A percentile compares a stretch with the other conserved stretches of the same genome.
Evolutionary conservation across 2,888 invertebrate species (phyloP).

Genomic region (Drosophila anceps): DNA sequence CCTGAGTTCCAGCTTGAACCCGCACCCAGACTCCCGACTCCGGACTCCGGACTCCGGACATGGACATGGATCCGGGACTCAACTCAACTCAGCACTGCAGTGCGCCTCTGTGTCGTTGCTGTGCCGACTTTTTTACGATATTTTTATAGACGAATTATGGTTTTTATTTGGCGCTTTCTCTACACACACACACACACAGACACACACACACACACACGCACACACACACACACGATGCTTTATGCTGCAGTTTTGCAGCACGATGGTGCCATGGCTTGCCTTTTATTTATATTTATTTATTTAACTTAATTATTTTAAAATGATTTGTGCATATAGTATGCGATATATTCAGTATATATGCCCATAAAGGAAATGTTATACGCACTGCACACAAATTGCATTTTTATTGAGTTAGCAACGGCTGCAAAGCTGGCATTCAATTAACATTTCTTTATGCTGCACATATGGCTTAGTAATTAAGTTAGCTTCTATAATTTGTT

Average conservation of each 20-base stretch:
- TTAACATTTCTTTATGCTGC: slow-evolving; percentile 64
- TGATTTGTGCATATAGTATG: slow-evolving; percentile 60
- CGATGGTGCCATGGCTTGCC: slow-evolving; percentile 1
- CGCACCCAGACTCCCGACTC: slow-evolving; percentile 1
- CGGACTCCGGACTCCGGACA: slow-evolving; percentile 6
- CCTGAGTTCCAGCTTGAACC: slow-evolving; percentile 17
- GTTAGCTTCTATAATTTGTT: slow-evolving; percentile 59
- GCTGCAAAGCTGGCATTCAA: slow-evolving; percentile 60
- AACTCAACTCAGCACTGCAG: slow-evolving; percentile 12
- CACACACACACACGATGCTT: slow-evolving; percentile 43
- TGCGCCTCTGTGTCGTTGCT: slow-evolving; percentile 39
- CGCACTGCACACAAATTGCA: slow-evolving; percentile 63
- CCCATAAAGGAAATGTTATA: slow-evolving; percentile 30
- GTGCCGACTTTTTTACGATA: slow-evolving; percentile 71
- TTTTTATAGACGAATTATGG: slow-evolving; percentile 80
- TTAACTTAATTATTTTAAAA: slow-evolving; percentile 77
- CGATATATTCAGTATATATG: not conserved
- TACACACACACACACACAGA: slow-evolving; percentile 21
- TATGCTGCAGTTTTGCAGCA: slow-evolving; percentile 52
- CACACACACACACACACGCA: slow-evolving; percentile 19
- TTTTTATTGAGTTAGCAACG: slow-evolving; percentile 66
- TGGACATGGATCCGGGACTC: slow-evolving; percentile 4
- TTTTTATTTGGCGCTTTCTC: slow-evolving; percentile 73
- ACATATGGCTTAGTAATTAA: slow-evolving; percentile 57
- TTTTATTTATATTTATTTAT: slow-evolving; percentile 35